Conservation (phyloP, 2,888 invertebrate species). For the Oasisia sp. region DNA sequence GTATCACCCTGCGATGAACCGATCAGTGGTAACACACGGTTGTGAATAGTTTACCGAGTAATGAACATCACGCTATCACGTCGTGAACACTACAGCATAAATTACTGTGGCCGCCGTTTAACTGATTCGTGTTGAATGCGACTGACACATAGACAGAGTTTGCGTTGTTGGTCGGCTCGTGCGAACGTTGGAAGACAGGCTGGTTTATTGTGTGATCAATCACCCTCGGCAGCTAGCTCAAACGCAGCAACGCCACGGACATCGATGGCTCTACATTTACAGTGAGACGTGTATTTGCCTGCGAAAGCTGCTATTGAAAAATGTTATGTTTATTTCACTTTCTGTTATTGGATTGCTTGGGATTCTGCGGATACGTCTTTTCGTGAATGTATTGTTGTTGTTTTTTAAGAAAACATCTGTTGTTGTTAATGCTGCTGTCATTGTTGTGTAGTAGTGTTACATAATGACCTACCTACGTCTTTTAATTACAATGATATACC, state of each 20-base stretch:
- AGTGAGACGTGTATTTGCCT: not conserved
- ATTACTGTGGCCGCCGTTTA: not conserved
- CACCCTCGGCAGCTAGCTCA: too few species aligned
- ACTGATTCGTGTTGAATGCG: not conserved
- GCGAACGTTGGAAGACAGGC: too few species aligned
- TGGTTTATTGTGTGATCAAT: too few species aligned
- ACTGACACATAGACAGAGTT: not conserved
- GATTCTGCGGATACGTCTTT: not conserved
- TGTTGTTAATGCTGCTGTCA: not conserved
- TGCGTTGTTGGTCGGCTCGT: not conserved
- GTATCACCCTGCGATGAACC: not conserved
- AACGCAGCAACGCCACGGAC: too few species aligned
- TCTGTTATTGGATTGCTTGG: not conserved
- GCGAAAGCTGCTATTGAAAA: not conserved
- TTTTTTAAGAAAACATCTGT: not conserved
- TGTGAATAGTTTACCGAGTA: not conserved
- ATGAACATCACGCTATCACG: not conserved
- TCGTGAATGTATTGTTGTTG: not conserved
- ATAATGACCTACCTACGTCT: not conserved
- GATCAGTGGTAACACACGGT: not conserved
- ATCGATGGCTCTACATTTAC: not conserved
- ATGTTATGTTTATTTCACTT: not conserved
- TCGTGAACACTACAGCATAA: not conserved
- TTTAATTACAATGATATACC: too few species aligned
- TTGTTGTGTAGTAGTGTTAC: too few species aligned